Percentiles rank a stretch among this genome's conserved stretches.
phyloP scores from a whole-genome alignment of 1,140 invertebrate genomes.

The Drosophila sechellia region DNA sequence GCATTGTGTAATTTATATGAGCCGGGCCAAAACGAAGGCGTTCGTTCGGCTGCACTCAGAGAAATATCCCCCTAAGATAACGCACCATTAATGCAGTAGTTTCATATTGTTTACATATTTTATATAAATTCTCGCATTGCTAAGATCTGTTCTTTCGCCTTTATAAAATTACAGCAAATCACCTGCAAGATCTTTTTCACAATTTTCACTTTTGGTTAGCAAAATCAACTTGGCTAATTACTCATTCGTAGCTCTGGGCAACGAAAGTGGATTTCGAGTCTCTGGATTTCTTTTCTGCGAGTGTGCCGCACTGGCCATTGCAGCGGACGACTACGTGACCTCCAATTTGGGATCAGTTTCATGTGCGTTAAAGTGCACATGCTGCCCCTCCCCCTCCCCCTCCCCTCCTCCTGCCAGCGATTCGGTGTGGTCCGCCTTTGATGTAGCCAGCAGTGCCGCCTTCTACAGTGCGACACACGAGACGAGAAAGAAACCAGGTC shows the following conservation, averaged over 20 bases:
- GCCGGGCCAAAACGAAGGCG: constrained; percentile 62
- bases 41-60: constrained; percentile 45
- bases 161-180: too few relatives aligned
- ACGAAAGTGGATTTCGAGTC: too few relatives aligned
- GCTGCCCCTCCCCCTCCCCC: constrained; percentile 22
- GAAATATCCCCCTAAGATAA: background rate
- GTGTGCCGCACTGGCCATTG: constrained; percentile 30
- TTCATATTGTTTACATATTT: too few relatives aligned
- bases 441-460: constrained; percentile 42
- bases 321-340: constrained; percentile 77
- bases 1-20: constrained; percentile 81
- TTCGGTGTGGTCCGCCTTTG: constrained; percentile 77
- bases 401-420: constrained; percentile 13
- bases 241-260: too few relatives aligned
- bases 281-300: constrained; percentile 13
- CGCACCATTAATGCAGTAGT: too few relatives aligned
- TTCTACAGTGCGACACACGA: constrained; percentile 35
- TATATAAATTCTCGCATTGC: too few relatives aligned
- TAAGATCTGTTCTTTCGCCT: too few relatives aligned
- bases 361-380: constrained; percentile 75
- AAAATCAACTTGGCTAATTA: too few relatives aligned
- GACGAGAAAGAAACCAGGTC: background rate
- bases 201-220: too few relatives aligned
- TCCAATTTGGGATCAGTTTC: constrained; percentile 76
- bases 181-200: too few relatives aligned